phyloP scores from a whole-genome alignment of 2,797 vertebrate species.

The Odontamblyopus rebecca region DNA sequence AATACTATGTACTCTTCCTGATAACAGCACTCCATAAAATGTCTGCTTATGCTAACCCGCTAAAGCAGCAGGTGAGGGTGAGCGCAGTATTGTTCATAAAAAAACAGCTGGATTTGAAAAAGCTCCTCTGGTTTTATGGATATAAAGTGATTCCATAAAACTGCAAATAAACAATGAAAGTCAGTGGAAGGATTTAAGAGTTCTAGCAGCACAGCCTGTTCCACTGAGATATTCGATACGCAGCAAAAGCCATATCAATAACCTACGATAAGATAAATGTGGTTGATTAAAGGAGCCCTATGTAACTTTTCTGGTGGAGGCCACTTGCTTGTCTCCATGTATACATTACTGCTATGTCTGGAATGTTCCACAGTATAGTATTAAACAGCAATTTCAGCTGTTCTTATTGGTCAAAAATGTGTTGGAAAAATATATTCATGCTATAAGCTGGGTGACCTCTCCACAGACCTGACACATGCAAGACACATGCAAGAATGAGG shows the following conservation, averaged over 20 bases:
- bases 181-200: not conserved
- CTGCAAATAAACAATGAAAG: not conserved
- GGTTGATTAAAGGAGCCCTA: not conserved
- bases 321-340: too few species aligned
- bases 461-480: not conserved
- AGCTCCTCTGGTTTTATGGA: not conserved
- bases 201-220: not conserved
- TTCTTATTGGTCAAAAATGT: not conserved
- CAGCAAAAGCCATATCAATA: not conserved
- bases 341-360: not conserved
- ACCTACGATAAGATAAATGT: not conserved
- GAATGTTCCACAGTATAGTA: not conserved
- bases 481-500: too few species aligned
- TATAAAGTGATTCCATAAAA: not conserved
- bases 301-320: not conserved
- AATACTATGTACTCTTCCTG: constrained; percentile 12
- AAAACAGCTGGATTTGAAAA: constrained; percentile 6
- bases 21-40: constrained; percentile 27
- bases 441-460: not conserved
- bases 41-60: constrained; percentile 28
- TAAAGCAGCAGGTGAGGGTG: not conserved
- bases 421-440: not conserved
- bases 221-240: not conserved
- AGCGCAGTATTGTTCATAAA: not conserved
- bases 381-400: not conserved